phyloP scores from a whole-genome alignment of 2,888 invertebrate genomes.

The Andrena praecox region DNA sequence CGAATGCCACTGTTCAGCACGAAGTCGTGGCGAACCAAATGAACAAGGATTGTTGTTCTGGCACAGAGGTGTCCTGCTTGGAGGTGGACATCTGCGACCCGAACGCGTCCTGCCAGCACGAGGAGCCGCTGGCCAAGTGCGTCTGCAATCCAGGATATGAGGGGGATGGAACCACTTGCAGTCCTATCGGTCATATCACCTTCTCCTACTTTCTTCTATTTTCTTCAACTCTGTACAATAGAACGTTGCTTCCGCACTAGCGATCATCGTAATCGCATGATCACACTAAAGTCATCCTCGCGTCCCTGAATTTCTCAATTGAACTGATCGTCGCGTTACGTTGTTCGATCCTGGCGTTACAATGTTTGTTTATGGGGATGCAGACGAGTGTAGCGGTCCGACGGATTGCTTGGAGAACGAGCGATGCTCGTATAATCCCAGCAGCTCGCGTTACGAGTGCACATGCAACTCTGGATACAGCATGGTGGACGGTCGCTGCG shows the following conservation, averaged over 20 bases:
- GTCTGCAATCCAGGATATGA: slow-evolving; percentile 92
- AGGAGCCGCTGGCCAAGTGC: slow-evolving; percentile 89
- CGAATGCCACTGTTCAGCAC: not conserved
- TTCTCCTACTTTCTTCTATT: not conserved
- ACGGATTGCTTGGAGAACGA: slow-evolving; percentile 90
- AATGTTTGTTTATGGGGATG: not conserved
- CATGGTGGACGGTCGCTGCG: slow-evolving; percentile 81
- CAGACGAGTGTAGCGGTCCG: slow-evolving; percentile 88
- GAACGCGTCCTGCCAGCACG: slow-evolving; percentile 91
- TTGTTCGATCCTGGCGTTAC: not conserved
- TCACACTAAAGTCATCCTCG: not conserved
- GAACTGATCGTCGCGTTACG: too few species aligned
- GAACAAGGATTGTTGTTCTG: slow-evolving; percentile 48
- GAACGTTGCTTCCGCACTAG: not conserved
- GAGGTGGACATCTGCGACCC: slow-evolving; percentile 89
- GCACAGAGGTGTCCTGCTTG: slow-evolving; percentile 86
- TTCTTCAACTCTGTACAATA: not conserved
- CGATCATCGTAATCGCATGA: slow-evolving; percentile 10
- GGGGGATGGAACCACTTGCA: slow-evolving; percentile 93
- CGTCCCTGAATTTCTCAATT: too few species aligned
- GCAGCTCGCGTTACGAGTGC: slow-evolving; percentile 89
- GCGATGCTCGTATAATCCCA: slow-evolving; percentile 89
- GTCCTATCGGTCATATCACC: slow-evolving; percentile 86
- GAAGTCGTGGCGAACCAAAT: slow-evolving; percentile 12
- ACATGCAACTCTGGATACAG: slow-evolving; percentile 91